phyloP scores from a whole-genome alignment of 2,113 vertebrate genomes.

The Ictalurus punctatus region DNA sequence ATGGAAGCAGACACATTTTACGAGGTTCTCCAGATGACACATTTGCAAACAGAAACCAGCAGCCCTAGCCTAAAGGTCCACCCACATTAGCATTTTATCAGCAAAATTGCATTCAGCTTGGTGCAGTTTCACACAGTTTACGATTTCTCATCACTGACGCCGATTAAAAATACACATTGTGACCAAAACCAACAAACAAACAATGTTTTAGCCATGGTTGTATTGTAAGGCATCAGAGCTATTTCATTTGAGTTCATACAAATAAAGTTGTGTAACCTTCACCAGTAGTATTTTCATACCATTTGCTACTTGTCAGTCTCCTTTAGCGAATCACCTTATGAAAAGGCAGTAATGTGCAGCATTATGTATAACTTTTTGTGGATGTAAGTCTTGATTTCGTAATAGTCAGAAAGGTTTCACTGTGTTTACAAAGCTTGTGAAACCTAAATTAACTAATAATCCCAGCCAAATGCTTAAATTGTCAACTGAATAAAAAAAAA shows the following conservation, averaged over 20 bases:
- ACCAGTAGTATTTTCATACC: neutral
- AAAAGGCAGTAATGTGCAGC: neutral
- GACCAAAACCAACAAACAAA: neutral
- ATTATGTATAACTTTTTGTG: neutral
- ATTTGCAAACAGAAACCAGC: slow-evolving; percentile 35
- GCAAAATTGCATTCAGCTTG: neutral
- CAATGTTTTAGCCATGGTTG: neutral
- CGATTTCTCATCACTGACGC: neutral
- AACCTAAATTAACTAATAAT: neutral
- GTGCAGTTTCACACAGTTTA: neutral
- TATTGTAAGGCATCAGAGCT: neutral
- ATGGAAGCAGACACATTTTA: slow-evolving; percentile 47
- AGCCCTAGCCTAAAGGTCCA: neutral
- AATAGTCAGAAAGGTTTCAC: neutral
- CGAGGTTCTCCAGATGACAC: slow-evolving; percentile 50
- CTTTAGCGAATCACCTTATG: neutral
- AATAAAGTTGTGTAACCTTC: neutral
- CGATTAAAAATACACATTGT: neutral
- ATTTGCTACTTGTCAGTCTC: neutral
- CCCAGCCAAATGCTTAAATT: neutral
- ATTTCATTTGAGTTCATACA: neutral
- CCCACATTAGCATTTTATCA: neutral
- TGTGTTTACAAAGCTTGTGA: neutral
- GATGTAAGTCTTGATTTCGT: neutral
- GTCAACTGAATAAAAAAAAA: neutral